phyloP scores from a whole-genome alignment of 1,140 invertebrate species.

The Drosophila ficusphila region DNA sequence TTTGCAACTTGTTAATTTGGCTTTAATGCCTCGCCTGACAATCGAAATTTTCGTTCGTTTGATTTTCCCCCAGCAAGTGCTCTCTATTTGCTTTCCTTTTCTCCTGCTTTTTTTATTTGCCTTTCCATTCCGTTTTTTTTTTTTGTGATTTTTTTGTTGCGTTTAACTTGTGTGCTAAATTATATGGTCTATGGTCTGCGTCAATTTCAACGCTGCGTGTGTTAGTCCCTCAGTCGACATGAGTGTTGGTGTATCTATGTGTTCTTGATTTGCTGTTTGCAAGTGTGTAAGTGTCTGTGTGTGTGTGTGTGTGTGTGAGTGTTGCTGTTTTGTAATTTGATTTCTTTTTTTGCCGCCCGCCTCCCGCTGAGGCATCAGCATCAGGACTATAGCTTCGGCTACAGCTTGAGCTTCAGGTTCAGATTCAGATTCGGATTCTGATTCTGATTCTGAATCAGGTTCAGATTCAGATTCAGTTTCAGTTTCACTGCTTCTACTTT shows the following conservation, averaged over 20 bases:
- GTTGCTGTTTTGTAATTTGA: constrained; percentile 81
- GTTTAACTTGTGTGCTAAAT: constrained; percentile 77
- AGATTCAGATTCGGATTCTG: constrained; percentile 35
- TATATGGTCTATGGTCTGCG: constrained; percentile 60
- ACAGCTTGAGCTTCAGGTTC: constrained; percentile 7
- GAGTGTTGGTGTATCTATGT: constrained; percentile 28
- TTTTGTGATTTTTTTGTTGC: constrained; percentile 30
- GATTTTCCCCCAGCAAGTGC: constrained; percentile 47
- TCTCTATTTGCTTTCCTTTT: constrained; percentile 43
- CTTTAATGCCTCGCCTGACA: constrained; percentile 58
- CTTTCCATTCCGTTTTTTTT: constrained; percentile 13
- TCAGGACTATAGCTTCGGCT: constrained; percentile 22
- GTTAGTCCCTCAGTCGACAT: constrained; percentile 23
- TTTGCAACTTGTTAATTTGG: constrained; percentile 66
- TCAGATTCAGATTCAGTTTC: constrained; percentile 24
- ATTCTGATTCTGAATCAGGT: constrained; percentile 7
- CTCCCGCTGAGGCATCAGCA: constrained; percentile 58
- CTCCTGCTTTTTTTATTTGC: constrained; percentile 19
- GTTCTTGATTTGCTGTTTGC: constrained; percentile 39
- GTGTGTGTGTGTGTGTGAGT: constrained; percentile 37
- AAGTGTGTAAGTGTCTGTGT: constrained; percentile 12
- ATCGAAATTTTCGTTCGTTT: constrained; percentile 53
- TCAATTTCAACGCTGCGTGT: constrained; percentile 58
- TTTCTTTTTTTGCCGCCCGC: constrained; percentile 80
- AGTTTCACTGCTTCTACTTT: constrained; percentile 22